These are phyloP conservation scores for Julus scanicus DNA, from an alignment of 2,888 invertebrate species.

Conservation along the genomic window DNA sequence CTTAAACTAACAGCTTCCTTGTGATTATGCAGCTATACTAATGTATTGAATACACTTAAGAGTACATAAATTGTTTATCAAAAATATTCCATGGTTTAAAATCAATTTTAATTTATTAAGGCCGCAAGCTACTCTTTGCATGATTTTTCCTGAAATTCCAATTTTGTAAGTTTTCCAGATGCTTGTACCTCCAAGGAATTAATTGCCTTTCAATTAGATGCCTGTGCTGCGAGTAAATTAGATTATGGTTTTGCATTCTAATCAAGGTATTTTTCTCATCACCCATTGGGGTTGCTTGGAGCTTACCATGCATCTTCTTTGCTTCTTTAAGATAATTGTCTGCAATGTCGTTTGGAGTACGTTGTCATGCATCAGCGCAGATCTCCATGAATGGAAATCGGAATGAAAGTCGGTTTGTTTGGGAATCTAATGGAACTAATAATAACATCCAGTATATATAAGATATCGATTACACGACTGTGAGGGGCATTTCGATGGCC, in stretches of 20 bases:
- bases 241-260: no score
- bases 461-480: not conserved
- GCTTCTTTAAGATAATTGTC: not conserved
- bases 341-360: not conserved
- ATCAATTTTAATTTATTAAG: not conserved
- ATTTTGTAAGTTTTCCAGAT: not conserved
- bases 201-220: not conserved
- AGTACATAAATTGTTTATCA: no score
- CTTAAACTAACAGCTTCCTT: no score
- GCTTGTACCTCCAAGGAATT: not conserved
- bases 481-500: not conserved
- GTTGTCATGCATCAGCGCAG: not conserved
- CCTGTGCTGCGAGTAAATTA: not conserved
- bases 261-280: not conserved
- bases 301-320: not conserved
- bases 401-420: not conserved
- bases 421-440: constrained; percentile 12
- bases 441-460: not conserved
- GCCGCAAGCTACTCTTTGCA: not conserved
- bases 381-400: not conserved
- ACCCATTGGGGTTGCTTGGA: not conserved
- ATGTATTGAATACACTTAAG: no score
- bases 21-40: no score
- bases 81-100: not conserved
- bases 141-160: not conserved